Evolutionary conservation across 35 echinoderm and acorn worm genomes (phyloP), one percentile per base, ranked within the genome.

Genomic region (Apostichopus japonicus): DNA sequence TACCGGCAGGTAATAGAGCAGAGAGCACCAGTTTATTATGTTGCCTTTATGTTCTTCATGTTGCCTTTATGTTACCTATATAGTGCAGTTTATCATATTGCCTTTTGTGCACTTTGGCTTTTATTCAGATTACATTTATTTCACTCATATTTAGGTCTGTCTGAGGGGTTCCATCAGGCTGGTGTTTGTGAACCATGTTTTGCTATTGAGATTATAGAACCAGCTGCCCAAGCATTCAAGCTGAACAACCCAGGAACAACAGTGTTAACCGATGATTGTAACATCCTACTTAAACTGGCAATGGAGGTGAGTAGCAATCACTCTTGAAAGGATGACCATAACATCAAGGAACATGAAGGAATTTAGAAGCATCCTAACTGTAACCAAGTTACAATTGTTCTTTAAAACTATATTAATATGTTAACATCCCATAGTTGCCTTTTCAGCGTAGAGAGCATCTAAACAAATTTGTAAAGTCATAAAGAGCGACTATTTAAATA

Each of bases 221-320:
- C 97, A 6, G 97, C 97, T 14, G 97, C 97, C n/a, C 95, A 99
- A 61, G 93, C 97, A 5, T 99, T 91, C 83, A 79, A 91, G 63
- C 89, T 99, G 23, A 99, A 99, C 76, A 99, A 99, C 57, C 95
- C 97, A 58, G 97, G 97, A 65, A 90, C 91, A 62, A 95, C 92
- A 10, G 97, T 99, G 86, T 94, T 99, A 61, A 96, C 95, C 24
- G 97, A 99, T 33, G 97, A 96, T 78, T 99, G 96, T 65, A 98
- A 98, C 55, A 23, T 90, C 44, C 90, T 98, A 9, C 91, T 96
- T 0, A 92, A 84, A 22, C 24, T 96, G 23, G 94, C 79, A 27
- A 98, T 98, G 94, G 94, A 98, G 91, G 96, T 98, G 75, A 75
- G 91, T 71, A 72, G 83, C 8, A 72, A 9, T 11, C 8, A 15